Evolutionary conservation across 2,113 vertebrate genomes (phyloP).

Genomic region (Grammomys dolichurus): DNA sequence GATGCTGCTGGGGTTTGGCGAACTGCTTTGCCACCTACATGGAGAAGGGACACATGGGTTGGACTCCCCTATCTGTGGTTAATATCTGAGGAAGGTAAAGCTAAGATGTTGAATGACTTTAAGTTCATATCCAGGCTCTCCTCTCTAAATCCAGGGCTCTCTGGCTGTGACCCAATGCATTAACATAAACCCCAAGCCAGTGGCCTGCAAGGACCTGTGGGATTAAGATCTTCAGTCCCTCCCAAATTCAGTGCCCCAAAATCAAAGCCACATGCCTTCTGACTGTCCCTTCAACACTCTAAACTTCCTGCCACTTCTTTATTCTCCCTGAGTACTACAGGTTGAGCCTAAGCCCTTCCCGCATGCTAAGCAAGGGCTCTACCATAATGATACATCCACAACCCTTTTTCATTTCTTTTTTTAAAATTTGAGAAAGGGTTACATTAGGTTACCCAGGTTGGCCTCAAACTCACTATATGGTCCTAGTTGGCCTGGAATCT

Average conservation of each 20-base stretch:
- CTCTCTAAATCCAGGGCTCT: not conserved
- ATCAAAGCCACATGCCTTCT: not conserved
- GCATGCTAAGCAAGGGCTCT: not conserved
- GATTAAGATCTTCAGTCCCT: not conserved
- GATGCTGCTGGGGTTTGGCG: not conserved
- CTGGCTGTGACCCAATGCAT: not conserved
- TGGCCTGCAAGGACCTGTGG: not conserved
- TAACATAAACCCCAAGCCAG: not conserved
- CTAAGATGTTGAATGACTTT: not conserved
- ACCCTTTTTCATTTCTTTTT: not conserved
- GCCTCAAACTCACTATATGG: not conserved
- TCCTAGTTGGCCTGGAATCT: not conserved
- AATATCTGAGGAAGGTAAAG: conserved; percentile 30
- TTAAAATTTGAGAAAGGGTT: not conserved
- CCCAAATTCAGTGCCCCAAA: not conserved
- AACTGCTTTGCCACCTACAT: not conserved
- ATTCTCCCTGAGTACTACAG: not conserved
- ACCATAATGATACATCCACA: not conserved
- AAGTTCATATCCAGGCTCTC: not conserved
- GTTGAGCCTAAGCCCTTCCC: not conserved
- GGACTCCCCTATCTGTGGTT: not conserved
- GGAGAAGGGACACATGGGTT: not conserved
- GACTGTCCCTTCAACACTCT: not conserved
- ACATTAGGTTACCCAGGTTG: not conserved
- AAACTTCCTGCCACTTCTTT: not conserved